These are phyloP conservation scores for Perodicticus potto DNA, from an alignment of 2,797 vertebrate genomes.

Conservation along the genomic window DNA sequence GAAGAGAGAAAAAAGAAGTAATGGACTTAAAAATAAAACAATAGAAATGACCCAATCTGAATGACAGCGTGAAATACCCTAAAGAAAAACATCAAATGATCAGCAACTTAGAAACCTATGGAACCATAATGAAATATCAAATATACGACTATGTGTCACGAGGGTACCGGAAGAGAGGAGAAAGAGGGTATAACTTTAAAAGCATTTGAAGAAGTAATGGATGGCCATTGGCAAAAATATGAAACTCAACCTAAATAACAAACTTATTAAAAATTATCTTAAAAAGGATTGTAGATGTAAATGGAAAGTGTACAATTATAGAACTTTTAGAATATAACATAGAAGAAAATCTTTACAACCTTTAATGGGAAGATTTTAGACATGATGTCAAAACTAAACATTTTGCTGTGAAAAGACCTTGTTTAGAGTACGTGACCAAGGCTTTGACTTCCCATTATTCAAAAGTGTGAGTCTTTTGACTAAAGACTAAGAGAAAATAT, in stretches of 20 bases:
- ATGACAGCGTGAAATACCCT: neutral
- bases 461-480: neutral
- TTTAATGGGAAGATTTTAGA: neutral
- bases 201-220: neutral
- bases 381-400: neutral
- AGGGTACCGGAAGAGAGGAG: neutral
- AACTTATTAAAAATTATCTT: neutral
- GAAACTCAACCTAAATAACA: neutral
- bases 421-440: neutral
- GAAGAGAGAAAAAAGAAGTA: neutral
- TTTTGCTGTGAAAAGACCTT: neutral
- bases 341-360: neutral
- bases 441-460: neutral
- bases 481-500: slow-evolving; percentile 5
- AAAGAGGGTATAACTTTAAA: neutral
- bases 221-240: neutral
- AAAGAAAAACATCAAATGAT: neutral
- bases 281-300: neutral
- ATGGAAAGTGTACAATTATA: neutral
- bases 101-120: neutral
- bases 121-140: neutral
- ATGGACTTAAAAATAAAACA: neutral
- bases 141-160: neutral
- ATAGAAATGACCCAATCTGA: neutral
- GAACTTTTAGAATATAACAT: neutral